Conservation (phyloP, 2,797 vertebrate species). For the Champsocephalus gunnari region DNA sequence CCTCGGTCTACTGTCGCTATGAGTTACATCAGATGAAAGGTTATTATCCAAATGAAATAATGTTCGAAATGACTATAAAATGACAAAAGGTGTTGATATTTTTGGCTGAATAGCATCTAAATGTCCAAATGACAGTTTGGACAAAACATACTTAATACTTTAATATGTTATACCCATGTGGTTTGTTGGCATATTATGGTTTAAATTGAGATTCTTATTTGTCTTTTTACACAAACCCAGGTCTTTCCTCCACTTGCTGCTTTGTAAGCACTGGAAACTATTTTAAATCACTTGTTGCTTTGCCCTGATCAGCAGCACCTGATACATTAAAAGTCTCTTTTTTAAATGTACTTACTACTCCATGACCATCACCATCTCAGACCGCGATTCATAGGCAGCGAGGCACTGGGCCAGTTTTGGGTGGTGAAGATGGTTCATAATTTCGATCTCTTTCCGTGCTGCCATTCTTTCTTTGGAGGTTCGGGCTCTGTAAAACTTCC, state of each 20-base stretch:
- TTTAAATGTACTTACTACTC: slow-evolving; percentile 85
- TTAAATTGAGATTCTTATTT: neutral
- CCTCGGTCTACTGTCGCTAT: too few species aligned
- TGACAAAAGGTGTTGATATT: too few species aligned
- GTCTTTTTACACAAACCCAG: neutral
- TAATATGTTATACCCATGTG: neutral
- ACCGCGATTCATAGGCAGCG: slow-evolving; percentile 84
- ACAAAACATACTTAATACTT: too few species aligned
- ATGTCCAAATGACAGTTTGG: neutral
- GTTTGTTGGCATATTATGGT: neutral
- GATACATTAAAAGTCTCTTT: neutral
- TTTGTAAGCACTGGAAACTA: neutral
- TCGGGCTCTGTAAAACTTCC: slow-evolving; percentile 86
- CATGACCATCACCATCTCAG: slow-evolving; percentile 88
- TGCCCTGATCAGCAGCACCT: neutral
- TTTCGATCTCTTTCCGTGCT: slow-evolving; percentile 84
- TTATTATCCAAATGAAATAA: neutral
- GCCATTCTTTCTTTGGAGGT: slow-evolving; percentile 79
- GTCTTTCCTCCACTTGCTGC: neutral
- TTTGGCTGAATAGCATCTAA: neutral
- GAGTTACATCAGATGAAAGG: neutral
- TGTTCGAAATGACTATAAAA: too few species aligned
- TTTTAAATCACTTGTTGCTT: neutral
- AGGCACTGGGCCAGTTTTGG: slow-evolving; percentile 88
- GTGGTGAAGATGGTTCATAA: slow-evolving; percentile 90